Evolutionary conservation across 2,888 invertebrate genomes (phyloP).

Genomic region (Lypha dubia): DNA sequence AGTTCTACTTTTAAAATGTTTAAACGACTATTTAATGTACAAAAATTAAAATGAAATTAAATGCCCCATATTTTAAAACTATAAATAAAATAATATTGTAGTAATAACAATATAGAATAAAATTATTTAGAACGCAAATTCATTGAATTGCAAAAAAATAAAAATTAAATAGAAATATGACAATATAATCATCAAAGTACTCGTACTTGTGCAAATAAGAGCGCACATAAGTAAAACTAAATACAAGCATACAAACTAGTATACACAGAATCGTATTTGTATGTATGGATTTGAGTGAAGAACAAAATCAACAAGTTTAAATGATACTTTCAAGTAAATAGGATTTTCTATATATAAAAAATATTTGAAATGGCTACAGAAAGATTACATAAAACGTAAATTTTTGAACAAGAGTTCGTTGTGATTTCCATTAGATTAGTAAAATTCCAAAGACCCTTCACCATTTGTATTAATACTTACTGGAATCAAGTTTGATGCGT

Average conservation of each 20-base stretch:
- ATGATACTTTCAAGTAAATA: neutral
- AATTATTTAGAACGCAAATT: slow-evolving; percentile 78
- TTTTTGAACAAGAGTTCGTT: no score
- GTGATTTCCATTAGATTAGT: no score
- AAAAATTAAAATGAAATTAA: neutral
- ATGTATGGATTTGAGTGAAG: neutral
- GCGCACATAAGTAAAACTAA: neutral
- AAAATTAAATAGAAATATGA: slow-evolving; percentile 74
- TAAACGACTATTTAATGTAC: neutral
- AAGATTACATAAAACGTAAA: no score
- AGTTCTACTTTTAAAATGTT: neutral
- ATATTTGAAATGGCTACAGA: no score
- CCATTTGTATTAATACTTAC: no score
- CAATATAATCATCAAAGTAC: slow-evolving; percentile 35
- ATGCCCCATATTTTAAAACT: slow-evolving; percentile 4
- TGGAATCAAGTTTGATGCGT: no score
- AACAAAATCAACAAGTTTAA: slow-evolving; percentile 22
- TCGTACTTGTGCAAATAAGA: slow-evolving; percentile 24
- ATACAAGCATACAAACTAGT: neutral
- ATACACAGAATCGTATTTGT: neutral
- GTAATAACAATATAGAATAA: slow-evolving; percentile 28
- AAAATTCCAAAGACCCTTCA: no score
- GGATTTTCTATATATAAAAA: neutral
- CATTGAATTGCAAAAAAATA: slow-evolving; percentile 80
- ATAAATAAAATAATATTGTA: slow-evolving; percentile 18